These are phyloP conservation scores for Onychorhynchus coronatus DNA, from an alignment of 2,113 vertebrate genomes.

Conservation along the genomic window DNA sequence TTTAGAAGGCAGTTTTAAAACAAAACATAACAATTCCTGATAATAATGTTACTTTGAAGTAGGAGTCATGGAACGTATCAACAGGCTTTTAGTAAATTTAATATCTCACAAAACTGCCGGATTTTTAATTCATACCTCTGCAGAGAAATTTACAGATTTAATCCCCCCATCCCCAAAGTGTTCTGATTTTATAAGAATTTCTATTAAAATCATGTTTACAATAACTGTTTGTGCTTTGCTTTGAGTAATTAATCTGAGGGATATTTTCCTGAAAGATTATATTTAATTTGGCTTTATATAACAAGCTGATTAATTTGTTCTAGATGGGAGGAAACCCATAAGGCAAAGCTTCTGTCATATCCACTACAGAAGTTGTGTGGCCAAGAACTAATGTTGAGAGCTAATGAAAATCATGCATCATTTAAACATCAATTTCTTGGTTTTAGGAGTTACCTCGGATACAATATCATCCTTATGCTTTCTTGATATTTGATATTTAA, in stretches of 20 bases:
- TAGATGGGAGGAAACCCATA: neutral
- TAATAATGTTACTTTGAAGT: neutral
- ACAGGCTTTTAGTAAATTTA: neutral
- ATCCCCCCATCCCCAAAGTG: rapidly evolving
- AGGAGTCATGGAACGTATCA: neutral
- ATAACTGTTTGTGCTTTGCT: neutral
- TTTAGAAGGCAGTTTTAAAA: neutral
- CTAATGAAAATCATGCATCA: neutral
- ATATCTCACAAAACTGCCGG: neutral
- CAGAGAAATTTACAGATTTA: neutral
- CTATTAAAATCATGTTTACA: neutral
- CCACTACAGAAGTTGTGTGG: neutral
- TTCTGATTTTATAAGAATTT: neutral
- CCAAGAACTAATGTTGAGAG: neutral
- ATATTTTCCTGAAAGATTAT: neutral
- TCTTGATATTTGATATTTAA: neutral
- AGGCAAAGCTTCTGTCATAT: neutral
- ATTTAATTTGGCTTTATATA: neutral
- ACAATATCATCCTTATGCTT: neutral
- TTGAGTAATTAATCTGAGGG: neutral
- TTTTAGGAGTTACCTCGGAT: neutral
- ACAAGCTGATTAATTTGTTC: neutral
- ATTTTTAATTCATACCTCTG: neutral
- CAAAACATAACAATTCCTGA: neutral
- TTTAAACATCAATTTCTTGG: neutral